Conservation (phyloP, 1,140 invertebrate genomes). For the Panonychus citri region DNA sequence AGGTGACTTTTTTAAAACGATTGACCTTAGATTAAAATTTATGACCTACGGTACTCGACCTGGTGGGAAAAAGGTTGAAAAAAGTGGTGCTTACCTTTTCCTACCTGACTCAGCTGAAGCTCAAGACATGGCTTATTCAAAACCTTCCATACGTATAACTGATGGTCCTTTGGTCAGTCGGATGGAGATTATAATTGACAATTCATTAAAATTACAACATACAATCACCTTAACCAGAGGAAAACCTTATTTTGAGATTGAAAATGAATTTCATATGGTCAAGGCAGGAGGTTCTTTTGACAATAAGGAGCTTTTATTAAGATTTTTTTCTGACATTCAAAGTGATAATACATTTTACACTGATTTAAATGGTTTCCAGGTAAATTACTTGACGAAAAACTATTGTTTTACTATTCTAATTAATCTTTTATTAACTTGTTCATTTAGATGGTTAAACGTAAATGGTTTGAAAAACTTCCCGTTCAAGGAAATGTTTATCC, state of each 20-base stretch:
- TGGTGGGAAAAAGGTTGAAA: constrained; percentile 17
- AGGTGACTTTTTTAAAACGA: background rate
- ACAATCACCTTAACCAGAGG: constrained; percentile 1
- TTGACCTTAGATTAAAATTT: constrained; percentile 11
- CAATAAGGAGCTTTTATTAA: constrained; percentile 73
- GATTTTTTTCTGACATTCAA: constrained; percentile 26
- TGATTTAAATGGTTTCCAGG: constrained; percentile 33
- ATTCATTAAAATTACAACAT: background rate
- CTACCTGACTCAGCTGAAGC: constrained; percentile 45
- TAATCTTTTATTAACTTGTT: background rate
- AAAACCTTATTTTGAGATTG: constrained; percentile 1
- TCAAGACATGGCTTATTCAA: background rate
- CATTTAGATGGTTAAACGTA: constrained; percentile 55
- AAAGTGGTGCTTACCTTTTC: constrained; percentile 87
- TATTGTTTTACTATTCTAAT: background rate
- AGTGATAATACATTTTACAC: constrained; percentile 29
- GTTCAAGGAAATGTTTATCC: constrained; percentile 92
- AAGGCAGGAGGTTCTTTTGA: constrained; percentile 18
- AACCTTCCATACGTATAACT: constrained; percentile 17
- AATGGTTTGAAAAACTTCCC: constrained; percentile 61
- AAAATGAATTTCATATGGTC: constrained; percentile 6
- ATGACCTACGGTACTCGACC: constrained; percentile 14
- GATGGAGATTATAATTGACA: background rate
- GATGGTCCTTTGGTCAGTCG: constrained; percentile 41
- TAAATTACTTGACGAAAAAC: too few species aligned